Conservation (phyloP, 1,140 invertebrate genomes). For the Kradibia gibbosae region DNA sequence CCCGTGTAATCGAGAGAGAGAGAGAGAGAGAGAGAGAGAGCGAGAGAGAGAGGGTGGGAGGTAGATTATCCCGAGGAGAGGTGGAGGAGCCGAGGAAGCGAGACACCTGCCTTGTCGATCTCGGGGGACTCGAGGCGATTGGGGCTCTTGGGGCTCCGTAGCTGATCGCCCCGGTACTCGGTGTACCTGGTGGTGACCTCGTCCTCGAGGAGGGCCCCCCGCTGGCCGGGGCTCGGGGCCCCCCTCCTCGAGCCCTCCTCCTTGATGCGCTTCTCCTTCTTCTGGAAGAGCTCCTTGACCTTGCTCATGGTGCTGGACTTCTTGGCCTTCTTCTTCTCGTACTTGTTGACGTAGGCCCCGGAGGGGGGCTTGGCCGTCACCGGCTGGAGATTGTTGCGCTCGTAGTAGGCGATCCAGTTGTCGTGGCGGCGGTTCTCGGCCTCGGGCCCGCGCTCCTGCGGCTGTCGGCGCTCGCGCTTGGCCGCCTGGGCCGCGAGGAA, state of each 20-base stretch:
- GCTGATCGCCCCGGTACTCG: constrained; percentile 68
- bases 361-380: constrained; percentile 66
- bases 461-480: constrained; percentile 79
- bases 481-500: constrained; percentile 78
- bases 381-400: constrained; percentile 50
- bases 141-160: constrained; percentile 66
- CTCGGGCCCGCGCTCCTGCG: constrained; percentile 65
- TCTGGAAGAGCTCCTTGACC: constrained; percentile 68
- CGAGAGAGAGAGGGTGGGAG: neutral
- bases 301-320: constrained; percentile 70
- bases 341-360: constrained; percentile 61
- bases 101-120: constrained; percentile 68
- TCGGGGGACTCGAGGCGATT: constrained; percentile 67
- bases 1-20: too few species aligned
- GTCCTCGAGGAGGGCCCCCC: constrained; percentile 66
- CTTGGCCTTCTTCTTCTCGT: constrained; percentile 67
- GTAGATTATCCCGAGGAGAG: too few species aligned
- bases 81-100: neutral
- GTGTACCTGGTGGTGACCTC: constrained; percentile 68
- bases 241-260: too few species aligned
- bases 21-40: neutral
- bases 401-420: constrained; percentile 69
- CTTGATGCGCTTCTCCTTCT: constrained; percentile 69
- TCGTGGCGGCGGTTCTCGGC: constrained; percentile 66
- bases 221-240: too few species aligned